Percentiles rank a stretch among this genome's conserved stretches.
Conservation (phyloP, 92 coral and sea anemone species). For the Blastomussa wellsi region DNA sequence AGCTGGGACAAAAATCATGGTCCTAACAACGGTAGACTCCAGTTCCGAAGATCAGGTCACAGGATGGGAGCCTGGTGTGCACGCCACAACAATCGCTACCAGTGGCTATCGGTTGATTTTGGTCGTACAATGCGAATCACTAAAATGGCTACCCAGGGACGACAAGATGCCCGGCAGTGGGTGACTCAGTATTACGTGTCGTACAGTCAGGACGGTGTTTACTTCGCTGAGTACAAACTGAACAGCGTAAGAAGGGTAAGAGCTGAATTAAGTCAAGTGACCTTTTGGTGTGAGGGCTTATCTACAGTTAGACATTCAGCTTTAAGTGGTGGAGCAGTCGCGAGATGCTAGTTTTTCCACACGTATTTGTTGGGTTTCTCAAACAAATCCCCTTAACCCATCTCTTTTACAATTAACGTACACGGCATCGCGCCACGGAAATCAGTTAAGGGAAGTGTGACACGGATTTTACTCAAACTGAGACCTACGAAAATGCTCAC, state of each 20-base stretch:
- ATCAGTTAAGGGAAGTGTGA: too few relatives aligned
- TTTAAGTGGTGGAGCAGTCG: background rate
- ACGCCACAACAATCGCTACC: constrained; percentile 65
- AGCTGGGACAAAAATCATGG: constrained; percentile 62
- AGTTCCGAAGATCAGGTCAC: constrained; percentile 47
- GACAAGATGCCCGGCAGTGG: constrained; percentile 69
- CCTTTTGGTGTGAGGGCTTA: too few relatives aligned
- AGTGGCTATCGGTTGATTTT: constrained; percentile 75
- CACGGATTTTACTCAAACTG: too few relatives aligned
- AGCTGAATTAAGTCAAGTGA: too few relatives aligned
- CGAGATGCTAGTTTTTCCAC: background rate
- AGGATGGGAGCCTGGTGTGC: constrained; percentile 86
- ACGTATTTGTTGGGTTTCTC: too few relatives aligned
- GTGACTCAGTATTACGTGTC: constrained; percentile 70
- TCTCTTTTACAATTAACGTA: too few relatives aligned
- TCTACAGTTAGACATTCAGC: too few relatives aligned
- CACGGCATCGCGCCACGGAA: too few relatives aligned
- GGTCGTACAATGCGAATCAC: constrained; percentile 57
- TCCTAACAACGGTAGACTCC: constrained; percentile 67
- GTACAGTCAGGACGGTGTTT: constrained; percentile 63
- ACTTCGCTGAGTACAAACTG: constrained; percentile 59
- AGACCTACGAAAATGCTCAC: too few relatives aligned
- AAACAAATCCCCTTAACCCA: too few relatives aligned
- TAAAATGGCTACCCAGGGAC: constrained; percentile 68
- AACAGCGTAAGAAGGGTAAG: constrained; percentile 64